Evolutionary conservation across 2,888 invertebrate genomes (phyloP), one percentile per base, ranked within the genome.

Genomic region (Smittia sp.): DNA sequence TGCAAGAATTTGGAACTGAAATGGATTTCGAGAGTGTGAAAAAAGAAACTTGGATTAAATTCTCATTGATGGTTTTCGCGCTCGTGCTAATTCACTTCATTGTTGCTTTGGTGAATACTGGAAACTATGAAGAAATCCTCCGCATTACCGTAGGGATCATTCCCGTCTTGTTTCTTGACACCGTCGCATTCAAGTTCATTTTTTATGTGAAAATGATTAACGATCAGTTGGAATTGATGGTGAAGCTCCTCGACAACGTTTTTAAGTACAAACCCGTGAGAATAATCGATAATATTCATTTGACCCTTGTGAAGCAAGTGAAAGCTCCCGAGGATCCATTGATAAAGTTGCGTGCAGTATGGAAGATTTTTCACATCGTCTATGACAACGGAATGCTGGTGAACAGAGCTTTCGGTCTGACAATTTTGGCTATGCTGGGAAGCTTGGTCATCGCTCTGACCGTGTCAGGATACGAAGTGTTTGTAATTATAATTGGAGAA

Each of bases 371-470:
- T 9, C 41, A 68, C 9, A n/a, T 68, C n/a, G 6, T 68, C 1
- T 68, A 41, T 20, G 68, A 68, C n/a, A 68, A 68, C 41, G 39
- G 39, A 22, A 15, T n/a, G 3, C 24, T 68, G 22, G 22, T 68
- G 6, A 68, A 68, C 32, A 25, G 46, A 0, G n/a, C 24, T n/a
- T 22, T 41, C 20, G 68, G 41, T 15, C 46, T 68, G 1, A 68
- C 68, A 46, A 22, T 68, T 22, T 20, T 41, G 13, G 20, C 24
- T 22, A 7, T 68, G 0, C 13, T 68, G 1, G 24, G 41, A 7
- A 41, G 18, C 1, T 7, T 20, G 2, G 41, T 68, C 1, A 20
- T 68, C 7, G 15, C 41, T 3, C 24, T 68, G 15, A 68, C 68
- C 1, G 22, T 24, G n/a, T 18, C 41, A 4, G 68, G 68, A 4